A percentile compares a stretch with the other conserved stretches of the same genome.
Conservation (phyloP, 2,797 vertebrate species). For the Notamacropus eugenii region DNA sequence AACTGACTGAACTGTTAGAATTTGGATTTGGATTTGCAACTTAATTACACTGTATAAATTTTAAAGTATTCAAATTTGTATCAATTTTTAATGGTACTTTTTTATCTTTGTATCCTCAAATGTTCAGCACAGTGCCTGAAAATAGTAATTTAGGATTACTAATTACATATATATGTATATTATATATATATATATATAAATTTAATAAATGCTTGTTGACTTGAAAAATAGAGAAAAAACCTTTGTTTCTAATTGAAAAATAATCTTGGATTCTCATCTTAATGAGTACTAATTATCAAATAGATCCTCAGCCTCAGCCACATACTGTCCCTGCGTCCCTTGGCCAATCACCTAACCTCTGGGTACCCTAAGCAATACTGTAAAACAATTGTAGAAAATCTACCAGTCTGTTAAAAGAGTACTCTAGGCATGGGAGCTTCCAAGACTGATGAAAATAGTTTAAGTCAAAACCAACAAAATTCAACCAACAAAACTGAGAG, state of each 20-base stretch:
- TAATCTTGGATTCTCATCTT: background rate
- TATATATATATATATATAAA: no score
- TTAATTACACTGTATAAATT: background rate
- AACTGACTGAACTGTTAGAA: background rate
- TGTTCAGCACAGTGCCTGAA: background rate
- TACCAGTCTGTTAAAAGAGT: background rate
- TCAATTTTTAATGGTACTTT: background rate
- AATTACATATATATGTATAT: no score
- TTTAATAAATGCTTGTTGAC: background rate
- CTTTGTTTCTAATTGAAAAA: background rate
- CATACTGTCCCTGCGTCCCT: background rate
- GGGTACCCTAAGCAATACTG: background rate
- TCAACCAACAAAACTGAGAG: background rate
- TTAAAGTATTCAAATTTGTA: background rate
- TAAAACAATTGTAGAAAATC: background rate
- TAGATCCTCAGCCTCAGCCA: background rate
- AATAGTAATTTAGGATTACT: background rate
- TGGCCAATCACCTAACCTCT: background rate
- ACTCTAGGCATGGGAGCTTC: background rate
- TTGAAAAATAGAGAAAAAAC: slow-evolving; percentile 27
- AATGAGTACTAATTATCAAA: background rate
- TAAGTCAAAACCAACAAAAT: background rate
- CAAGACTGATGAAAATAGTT: background rate
- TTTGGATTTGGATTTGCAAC: background rate
- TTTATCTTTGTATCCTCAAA: background rate